Conservation (phyloP, 2,797 vertebrate genomes). For the Channallabes apus region DNA sequence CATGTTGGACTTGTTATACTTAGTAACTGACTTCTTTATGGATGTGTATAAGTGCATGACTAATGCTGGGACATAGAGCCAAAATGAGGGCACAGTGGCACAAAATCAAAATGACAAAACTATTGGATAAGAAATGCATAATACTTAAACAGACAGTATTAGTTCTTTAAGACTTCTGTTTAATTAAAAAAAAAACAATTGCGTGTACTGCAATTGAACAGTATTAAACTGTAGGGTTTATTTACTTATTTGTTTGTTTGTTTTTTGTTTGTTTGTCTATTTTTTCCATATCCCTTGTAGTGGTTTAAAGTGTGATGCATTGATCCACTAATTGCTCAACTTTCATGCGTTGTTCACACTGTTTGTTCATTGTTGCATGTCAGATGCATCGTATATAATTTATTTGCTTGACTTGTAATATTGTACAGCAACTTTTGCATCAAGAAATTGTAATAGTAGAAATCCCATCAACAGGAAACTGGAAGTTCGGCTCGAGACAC, state of each 20-base stretch:
- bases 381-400: no score
- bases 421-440: neutral
- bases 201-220: neutral
- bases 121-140: neutral
- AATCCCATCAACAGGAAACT: conserved; percentile 59
- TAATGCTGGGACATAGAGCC: neutral
- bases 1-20: neutral
- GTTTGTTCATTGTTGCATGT: neutral
- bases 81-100: neutral
- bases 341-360: neutral
- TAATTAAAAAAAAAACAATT: no score
- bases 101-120: neutral
- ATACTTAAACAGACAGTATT: neutral
- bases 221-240: no score
- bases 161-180: neutral
- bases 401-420: neutral
- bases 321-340: neutral
- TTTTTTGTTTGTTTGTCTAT: neutral
- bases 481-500: conserved; percentile 51
- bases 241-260: neutral
- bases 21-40: neutral
- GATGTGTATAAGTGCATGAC: neutral
- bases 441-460: conserved; percentile 34
- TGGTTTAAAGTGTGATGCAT: neutral
- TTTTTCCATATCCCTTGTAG: neutral